These are phyloP conservation scores for Triops cancriformis DNA, from an alignment of 1,140 invertebrate genomes.

Conservation along the genomic window DNA sequence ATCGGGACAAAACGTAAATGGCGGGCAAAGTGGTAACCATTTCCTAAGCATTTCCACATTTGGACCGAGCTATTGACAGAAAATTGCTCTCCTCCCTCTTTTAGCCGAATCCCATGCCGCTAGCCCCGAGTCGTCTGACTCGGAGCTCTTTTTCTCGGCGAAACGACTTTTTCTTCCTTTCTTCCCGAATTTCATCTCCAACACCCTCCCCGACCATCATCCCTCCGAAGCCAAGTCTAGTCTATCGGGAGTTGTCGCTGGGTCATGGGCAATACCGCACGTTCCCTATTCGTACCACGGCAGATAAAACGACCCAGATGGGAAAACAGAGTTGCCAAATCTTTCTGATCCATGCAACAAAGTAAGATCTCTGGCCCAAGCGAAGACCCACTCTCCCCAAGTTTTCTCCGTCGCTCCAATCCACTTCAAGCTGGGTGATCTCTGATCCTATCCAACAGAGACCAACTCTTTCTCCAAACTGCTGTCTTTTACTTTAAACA, in stretches of 20 bases:
- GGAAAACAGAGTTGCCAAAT: not conserved
- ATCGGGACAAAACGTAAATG: not conserved
- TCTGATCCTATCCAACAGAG: not conserved
- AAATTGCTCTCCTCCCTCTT: constrained; percentile 10
- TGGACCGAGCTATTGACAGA: not conserved
- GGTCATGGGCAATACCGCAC: not conserved
- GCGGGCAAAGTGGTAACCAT: not conserved
- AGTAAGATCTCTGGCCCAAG: not conserved
- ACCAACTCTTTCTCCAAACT: not conserved
- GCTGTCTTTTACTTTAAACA: no score
- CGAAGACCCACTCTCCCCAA: not conserved
- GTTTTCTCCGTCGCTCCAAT: not conserved
- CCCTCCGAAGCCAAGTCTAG: not conserved
- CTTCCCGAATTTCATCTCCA: not conserved
- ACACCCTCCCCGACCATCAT: not conserved
- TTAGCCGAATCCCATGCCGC: not conserved
- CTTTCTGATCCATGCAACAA: not conserved
- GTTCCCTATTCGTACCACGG: not conserved
- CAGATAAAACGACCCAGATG: not conserved
- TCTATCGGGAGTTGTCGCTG: not conserved
- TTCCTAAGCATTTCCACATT: not conserved
- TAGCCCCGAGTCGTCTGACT: not conserved
- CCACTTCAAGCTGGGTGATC: not conserved
- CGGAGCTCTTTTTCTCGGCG: not conserved
- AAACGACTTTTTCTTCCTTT: not conserved